Percentiles rank a stretch among this genome's conserved stretches.
Evolutionary conservation across 2,888 invertebrate genomes (phyloP).

Genomic region (Hyles lineata): DNA sequence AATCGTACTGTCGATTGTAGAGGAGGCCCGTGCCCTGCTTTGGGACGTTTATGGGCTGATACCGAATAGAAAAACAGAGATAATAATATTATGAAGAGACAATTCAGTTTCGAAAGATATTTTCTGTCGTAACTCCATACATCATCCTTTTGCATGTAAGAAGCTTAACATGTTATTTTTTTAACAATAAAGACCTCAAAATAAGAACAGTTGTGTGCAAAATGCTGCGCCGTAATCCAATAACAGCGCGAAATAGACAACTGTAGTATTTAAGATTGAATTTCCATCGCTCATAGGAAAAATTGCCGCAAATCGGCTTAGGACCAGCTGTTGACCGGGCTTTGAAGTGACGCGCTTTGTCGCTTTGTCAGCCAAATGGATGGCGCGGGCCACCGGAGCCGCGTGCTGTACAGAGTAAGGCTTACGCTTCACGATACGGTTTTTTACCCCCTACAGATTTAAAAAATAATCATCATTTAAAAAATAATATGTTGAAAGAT

Average conservation of each 20-base stretch:
- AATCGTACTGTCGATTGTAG: too few species aligned
- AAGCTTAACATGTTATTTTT: too few species aligned
- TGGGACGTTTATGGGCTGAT: too few species aligned
- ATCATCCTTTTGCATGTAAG: too few species aligned
- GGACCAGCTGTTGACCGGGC: slow-evolving; percentile 39
- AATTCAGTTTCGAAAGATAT: too few species aligned
- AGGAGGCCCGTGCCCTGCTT: too few species aligned
- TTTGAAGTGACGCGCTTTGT: slow-evolving; percentile 38
- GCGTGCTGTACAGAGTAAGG: not conserved
- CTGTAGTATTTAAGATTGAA: slow-evolving; percentile 31
- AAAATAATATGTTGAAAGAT: not conserved
- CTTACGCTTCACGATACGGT: not conserved
- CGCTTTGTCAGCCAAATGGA: slow-evolving; percentile 36
- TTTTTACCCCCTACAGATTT: not conserved
- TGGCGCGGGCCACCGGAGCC: not conserved
- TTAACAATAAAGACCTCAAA: too few species aligned
- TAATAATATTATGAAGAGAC: too few species aligned
- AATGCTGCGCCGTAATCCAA: not conserved
- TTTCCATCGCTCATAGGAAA: slow-evolving; percentile 17
- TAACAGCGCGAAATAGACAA: not conserved
- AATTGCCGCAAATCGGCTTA: slow-evolving; percentile 42
- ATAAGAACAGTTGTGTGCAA: too few species aligned
- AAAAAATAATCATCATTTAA: not conserved
- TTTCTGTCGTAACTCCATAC: too few species aligned
- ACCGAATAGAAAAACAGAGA: too few species aligned